These are phyloP conservation scores for Quiscalus mexicanus DNA, from an alignment of 2,113 vertebrate genomes.

Conservation along the genomic window DNA sequence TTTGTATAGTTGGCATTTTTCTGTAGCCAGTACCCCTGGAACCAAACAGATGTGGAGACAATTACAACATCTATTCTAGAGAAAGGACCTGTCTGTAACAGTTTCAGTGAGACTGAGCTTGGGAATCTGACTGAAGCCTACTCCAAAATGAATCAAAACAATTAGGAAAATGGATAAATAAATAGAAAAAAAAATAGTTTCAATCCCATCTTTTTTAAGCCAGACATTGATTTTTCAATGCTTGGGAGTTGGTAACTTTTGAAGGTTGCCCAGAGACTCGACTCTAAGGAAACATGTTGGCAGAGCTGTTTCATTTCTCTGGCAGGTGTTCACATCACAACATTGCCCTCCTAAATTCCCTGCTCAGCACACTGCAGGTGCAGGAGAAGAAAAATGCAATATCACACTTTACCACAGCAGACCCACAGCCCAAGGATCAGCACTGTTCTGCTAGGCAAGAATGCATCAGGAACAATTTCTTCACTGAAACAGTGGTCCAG, in stretches of 20 bases:
- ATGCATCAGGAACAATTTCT: background rate
- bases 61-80: background rate
- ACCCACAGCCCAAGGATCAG: background rate
- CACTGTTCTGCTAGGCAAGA: background rate
- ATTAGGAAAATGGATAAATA: background rate
- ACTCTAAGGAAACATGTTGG: accelerated
- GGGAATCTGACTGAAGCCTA: background rate
- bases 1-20: background rate
- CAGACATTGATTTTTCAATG: background rate
- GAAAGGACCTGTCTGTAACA: background rate
- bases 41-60: background rate
- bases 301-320: background rate
- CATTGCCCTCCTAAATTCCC: background rate
- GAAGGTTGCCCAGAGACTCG: background rate
- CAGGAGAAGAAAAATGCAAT: background rate
- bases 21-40: background rate
- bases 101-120: background rate
- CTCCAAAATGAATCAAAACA: background rate
- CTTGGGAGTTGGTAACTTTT: background rate
- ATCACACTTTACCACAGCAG: background rate
- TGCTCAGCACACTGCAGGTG: background rate
- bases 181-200: background rate
- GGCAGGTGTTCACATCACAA: background rate
- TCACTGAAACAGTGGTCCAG: background rate
- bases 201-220: background rate